Conservation (phyloP, 2,797 vertebrate species). For the Kryptopterus vitreolus region DNA sequence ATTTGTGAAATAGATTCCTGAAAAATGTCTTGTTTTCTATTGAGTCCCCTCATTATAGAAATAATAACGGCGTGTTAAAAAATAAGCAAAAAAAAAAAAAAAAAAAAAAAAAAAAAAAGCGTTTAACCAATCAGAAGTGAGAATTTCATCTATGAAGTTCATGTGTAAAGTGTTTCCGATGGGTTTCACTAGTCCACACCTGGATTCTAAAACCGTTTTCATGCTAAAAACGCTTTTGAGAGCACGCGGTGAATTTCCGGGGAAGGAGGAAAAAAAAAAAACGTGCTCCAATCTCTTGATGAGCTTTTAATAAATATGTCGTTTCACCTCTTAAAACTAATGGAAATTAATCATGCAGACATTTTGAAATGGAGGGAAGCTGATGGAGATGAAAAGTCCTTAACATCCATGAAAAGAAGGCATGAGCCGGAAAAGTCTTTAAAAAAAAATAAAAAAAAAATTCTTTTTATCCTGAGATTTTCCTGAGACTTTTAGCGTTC, state of each 20-base stretch:
- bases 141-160: background rate
- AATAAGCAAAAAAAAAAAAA: too few species aligned
- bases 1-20: too few species aligned
- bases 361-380: conserved; percentile 15
- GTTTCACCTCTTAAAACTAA: conserved; percentile 18
- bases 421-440: conserved; percentile 22
- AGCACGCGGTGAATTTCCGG: background rate
- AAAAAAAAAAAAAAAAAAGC: too few species aligned
- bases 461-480: conserved; percentile 22
- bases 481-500: conserved; percentile 37
- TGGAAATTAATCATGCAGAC: conserved; percentile 16
- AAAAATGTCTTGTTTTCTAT: background rate
- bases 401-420: conserved; percentile 11
- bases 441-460: conserved; percentile 51
- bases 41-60: background rate
- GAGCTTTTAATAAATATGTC: conserved; percentile 12
- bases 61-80: background rate
- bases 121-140: background rate
- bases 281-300: conserved; percentile 26
- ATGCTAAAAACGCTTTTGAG: background rate
- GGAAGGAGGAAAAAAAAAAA: conserved; percentile 9
- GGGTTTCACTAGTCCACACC: background rate
- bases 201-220: background rate
- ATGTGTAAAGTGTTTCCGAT: background rate
- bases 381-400: conserved; percentile 32